Evolutionary conservation across 2,113 vertebrate genomes (phyloP), one percentile per base, ranked within the genome.

Genomic region (Forbesichthys agassizii): DNA sequence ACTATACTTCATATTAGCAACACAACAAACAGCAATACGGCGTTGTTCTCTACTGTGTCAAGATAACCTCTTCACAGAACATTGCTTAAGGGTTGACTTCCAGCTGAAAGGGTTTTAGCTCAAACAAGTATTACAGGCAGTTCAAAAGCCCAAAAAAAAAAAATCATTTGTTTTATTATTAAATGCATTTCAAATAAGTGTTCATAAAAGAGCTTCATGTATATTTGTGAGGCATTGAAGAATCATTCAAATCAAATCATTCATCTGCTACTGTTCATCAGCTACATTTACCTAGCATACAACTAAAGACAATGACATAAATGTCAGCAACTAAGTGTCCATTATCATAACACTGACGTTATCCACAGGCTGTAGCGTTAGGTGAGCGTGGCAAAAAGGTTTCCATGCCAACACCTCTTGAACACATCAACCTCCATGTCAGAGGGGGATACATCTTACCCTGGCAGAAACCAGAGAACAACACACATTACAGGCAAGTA

Each of bases 391-490:
- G 66, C 33, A 1, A 59, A 42, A 59, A 9, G 63, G 0, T 84
- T 1, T 3, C 0, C 0, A 80, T 91, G 84, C 13, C 18, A 9
- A 61, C 88, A 48, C 89, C 89, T 1, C 1, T 89, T 60, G 49
- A 84, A 1, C 79, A 85, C 0, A 89, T 88, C 42, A 91, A 89
- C 77, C 84, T 91, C 59, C 88, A 91, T 27, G 48, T 91, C 71
- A 83, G 89, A 71, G 89, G 89, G 58, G 89, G 88, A 14, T 84
- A 84, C 47, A 87, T 91, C 54, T 0, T 91, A 48, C 89, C 89
- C 11, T 86, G 84, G 75, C 89, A 91, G 80, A 85, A 80, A 78
- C 75, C 88, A 69, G 84, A 84, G 69, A 77, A 59, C n/a, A 88
- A 42, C 1, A 91, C 88, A 33, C 0, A 9, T 9, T 52, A 81